A percentile compares a stretch with the other conserved stretches of the same genome.
phyloP scores from a whole-genome alignment of 2,888 invertebrate species.

The Galerucella nymphaeae region DNA sequence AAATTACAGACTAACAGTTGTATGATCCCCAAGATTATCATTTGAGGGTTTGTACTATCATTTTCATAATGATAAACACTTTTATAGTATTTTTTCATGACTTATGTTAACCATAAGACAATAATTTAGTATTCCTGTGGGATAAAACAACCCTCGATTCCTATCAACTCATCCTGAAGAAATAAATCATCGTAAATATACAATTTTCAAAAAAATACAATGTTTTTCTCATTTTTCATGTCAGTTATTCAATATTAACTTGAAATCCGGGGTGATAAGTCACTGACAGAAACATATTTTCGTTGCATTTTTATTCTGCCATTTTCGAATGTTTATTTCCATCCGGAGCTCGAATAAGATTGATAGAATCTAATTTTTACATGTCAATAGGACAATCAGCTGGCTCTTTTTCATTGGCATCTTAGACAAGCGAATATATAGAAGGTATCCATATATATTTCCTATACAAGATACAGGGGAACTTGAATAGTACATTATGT shows the following conservation, averaged over 20 bases:
- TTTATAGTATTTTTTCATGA: too few relatives aligned
- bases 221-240: background rate
- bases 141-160: background rate
- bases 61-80: too few relatives aligned
- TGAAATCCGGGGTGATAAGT: background rate
- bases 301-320: constrained; percentile 7
- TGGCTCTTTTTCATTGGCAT: background rate
- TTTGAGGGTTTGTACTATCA: too few relatives aligned
- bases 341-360: constrained; percentile 6
- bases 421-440: background rate
- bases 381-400: constrained; percentile 8
- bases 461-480: too few relatives aligned
- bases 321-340: constrained; percentile 11
- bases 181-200: background rate
- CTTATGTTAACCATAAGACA: too few relatives aligned
- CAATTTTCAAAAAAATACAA: background rate
- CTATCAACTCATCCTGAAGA: background rate
- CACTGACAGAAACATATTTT: constrained; percentile 15
- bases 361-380: constrained; percentile 17
- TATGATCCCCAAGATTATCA: too few relatives aligned
- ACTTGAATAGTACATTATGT: too few relatives aligned
- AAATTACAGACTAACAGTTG: too few relatives aligned
- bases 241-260: background rate
- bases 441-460: background rate
- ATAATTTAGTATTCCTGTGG: background rate